Evolutionary conservation across 1,140 invertebrate species (phyloP), one percentile per base, ranked within the genome.

Genomic region (Cecropterus lyciades): DNA sequence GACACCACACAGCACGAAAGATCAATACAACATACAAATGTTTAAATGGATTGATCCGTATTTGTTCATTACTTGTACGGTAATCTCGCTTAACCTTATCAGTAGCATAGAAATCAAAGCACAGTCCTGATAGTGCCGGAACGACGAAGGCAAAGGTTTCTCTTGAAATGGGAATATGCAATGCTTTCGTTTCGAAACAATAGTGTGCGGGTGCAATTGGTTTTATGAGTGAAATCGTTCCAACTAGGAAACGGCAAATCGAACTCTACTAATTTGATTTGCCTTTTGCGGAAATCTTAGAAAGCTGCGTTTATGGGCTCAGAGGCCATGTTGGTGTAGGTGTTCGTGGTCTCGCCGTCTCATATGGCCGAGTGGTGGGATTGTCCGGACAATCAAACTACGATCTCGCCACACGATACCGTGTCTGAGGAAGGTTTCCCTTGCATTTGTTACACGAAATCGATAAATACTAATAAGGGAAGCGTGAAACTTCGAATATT

Each of bases 121-220:
- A 53, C 37, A 40, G 43, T 30, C 49, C 15, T 45, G 62, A 49
- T 56, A 63, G 56, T 68, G 46, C 69, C 66, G 69, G 70, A 72
- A 73, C 55, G 16, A 16, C 72, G 33, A 4, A 37, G 33, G 76
- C 77, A 80, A 78, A 82, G 81, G 79, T 82, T 77, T 78, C 72
- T 72, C 79, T 80, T 57, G 72, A 82, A 85, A 86, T 77, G 78
- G 82, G 74, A 79, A 85, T 85, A 85, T 79, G 70, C 73, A 79
- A 72, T 79, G 77, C 78, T 84, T 77, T 80, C 73, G 69, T 77
- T 81, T 72, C 65, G 73, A 75, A 82, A 80, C 85, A 85, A 87
- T 82, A 75, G 83, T 37, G 71, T 65, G 65, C 74, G 65, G 69
- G 69, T 68, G 67, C 72, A 69, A 73, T 80, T 66, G 67, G 66